phyloP scores from a whole-genome alignment of 2,113 vertebrate genomes.

The Oreochromis tanganicae region DNA sequence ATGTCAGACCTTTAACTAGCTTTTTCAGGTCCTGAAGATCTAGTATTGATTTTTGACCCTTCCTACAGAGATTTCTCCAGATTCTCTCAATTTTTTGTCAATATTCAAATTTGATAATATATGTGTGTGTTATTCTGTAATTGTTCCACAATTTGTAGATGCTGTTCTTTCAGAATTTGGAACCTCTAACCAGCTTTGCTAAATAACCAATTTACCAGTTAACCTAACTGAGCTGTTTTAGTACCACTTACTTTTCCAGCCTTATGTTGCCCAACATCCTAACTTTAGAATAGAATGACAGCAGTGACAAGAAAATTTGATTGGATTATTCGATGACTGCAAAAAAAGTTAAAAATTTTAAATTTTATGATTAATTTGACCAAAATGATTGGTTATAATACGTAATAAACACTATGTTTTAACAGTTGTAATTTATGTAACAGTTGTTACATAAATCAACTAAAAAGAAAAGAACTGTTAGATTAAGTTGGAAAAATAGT shows the following conservation, averaged over 20 bases:
- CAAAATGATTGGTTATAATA: not conserved
- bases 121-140: not conserved
- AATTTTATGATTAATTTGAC: not conserved
- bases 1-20: not conserved
- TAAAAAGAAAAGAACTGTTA: not conserved
- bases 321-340: not conserved
- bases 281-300: not conserved
- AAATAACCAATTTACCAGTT: not conserved
- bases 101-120: not conserved
- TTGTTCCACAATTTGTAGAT: not conserved
- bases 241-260: not conserved
- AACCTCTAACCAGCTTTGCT: not conserved
- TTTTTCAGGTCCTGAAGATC: not conserved
- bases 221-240: not conserved
- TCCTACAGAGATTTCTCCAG: not conserved
- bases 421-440: not conserved
- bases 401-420: not conserved
- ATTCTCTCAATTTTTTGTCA: not conserved
- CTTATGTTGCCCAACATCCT: not conserved
- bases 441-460: not conserved
- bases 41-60: not conserved
- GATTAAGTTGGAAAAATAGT: not conserved
- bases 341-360: not conserved
- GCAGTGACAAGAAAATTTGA: not conserved
- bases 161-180: not conserved